These are phyloP conservation scores for Macrotus californicus DNA, from an alignment of 2,113 vertebrate species.

Conservation along the genomic window DNA sequence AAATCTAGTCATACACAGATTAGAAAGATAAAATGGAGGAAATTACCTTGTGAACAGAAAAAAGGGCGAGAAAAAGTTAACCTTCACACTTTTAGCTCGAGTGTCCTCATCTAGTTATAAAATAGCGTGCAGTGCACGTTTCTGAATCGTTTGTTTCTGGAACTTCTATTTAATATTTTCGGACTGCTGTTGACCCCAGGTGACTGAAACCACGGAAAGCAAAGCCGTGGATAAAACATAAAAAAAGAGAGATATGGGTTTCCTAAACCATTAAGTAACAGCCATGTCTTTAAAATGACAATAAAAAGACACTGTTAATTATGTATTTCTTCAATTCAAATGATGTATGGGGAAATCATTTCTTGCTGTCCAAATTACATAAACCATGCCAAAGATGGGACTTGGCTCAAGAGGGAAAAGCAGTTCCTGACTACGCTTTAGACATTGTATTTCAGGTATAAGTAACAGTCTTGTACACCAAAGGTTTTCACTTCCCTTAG, in stretches of 20 bases:
- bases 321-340: background rate
- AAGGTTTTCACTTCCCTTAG: background rate
- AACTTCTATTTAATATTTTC: background rate
- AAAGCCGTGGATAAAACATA: background rate
- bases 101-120: background rate
- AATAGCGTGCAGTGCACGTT: no score
- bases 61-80: background rate
- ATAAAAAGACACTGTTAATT: background rate
- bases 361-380: background rate
- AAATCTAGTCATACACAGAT: background rate
- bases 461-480: background rate
- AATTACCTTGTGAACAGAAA: background rate
- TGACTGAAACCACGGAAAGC: background rate
- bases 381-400: background rate
- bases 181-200: background rate
- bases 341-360: background rate
- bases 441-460: background rate
- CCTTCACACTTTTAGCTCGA: background rate
- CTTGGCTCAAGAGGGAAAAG: background rate
- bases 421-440: background rate
- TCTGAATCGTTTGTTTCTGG: background rate
- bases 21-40: background rate
- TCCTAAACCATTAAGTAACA: background rate
- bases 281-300: background rate
- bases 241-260: background rate